These are phyloP conservation scores for Chrysocyon brachyurus DNA, from an alignment of 2,797 vertebrate species.

Conservation along the genomic window DNA sequence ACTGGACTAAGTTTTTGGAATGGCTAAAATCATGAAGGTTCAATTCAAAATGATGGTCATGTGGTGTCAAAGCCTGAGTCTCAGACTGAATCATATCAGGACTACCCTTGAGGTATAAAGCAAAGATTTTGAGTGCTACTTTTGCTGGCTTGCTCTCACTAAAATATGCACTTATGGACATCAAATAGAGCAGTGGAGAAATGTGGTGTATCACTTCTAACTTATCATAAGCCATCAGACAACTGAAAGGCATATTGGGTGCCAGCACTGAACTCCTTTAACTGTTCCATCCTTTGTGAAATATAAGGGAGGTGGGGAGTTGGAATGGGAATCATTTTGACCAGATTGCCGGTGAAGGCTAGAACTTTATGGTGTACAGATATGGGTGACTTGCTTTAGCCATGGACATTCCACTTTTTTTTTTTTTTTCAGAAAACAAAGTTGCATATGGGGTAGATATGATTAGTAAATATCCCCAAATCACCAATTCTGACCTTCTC, in stretches of 20 bases:
- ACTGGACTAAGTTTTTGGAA: neutral
- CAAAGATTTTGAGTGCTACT: neutral
- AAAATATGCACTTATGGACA: neutral
- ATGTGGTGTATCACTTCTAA: neutral
- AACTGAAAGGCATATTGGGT: neutral
- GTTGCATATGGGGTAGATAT: neutral
- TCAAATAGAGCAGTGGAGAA: neutral
- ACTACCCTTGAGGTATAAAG: neutral
- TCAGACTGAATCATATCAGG: neutral
- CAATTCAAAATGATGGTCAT: neutral
- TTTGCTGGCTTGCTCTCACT: neutral
- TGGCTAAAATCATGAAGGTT: neutral
- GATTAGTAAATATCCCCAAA: neutral
- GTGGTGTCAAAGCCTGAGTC: neutral
- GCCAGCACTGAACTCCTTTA: neutral
- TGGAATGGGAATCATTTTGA: neutral
- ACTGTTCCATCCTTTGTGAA: neutral
- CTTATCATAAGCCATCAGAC: neutral
- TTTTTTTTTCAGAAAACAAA: neutral
- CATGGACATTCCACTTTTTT: neutral
- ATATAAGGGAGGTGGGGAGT: no score
- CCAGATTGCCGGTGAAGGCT: neutral
- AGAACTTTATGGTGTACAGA: neutral
- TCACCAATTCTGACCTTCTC: slow-evolving; percentile 15
- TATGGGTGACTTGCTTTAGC: neutral